Conservation (phyloP, 2,797 vertebrate species). For the Diplodus sargus region DNA sequence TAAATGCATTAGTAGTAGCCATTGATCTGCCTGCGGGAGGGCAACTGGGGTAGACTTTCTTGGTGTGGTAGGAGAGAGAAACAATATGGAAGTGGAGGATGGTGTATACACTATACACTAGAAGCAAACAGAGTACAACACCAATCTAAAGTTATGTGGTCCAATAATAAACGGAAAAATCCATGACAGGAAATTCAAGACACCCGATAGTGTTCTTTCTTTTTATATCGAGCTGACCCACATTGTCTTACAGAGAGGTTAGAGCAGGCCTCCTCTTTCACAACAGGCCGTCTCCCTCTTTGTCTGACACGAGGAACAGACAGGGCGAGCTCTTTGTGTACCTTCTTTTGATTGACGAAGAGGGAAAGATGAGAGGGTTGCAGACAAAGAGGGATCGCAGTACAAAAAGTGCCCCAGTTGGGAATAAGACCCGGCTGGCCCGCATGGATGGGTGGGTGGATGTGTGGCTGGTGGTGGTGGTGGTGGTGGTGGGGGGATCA, state of each 20-base stretch:
- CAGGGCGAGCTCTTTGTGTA: constrained; percentile 38
- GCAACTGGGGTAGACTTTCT: background rate
- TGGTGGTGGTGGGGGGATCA: constrained; percentile 3
- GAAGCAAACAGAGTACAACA: background rate
- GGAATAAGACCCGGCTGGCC: constrained; percentile 50
- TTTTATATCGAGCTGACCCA: constrained; percentile 30
- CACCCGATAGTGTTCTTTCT: background rate
- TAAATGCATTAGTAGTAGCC: constrained; percentile 26
- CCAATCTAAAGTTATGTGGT: background rate
- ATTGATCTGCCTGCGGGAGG: constrained; percentile 14
- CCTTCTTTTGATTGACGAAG: constrained; percentile 42
- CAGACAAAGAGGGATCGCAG: constrained; percentile 53
- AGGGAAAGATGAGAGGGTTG: constrained; percentile 52
- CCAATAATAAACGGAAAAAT: background rate
- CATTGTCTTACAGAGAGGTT: constrained; percentile 39
- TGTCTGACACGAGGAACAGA: constrained; percentile 8
- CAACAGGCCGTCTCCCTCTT: constrained; percentile 1
- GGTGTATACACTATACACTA: background rate
- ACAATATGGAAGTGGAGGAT: background rate
- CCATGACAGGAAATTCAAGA: constrained; percentile 26
- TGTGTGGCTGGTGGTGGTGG: too few species aligned
- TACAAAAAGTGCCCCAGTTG: constrained; percentile 31
- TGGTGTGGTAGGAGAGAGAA: background rate
- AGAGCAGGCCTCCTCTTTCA: constrained; percentile 38
- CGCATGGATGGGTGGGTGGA: background rate